A percentile compares a stretch with the other conserved stretches of the same genome.
phyloP scores from a whole-genome alignment of 2,113 vertebrate species.

The rat (Rattus norvegicus) region DNA sequence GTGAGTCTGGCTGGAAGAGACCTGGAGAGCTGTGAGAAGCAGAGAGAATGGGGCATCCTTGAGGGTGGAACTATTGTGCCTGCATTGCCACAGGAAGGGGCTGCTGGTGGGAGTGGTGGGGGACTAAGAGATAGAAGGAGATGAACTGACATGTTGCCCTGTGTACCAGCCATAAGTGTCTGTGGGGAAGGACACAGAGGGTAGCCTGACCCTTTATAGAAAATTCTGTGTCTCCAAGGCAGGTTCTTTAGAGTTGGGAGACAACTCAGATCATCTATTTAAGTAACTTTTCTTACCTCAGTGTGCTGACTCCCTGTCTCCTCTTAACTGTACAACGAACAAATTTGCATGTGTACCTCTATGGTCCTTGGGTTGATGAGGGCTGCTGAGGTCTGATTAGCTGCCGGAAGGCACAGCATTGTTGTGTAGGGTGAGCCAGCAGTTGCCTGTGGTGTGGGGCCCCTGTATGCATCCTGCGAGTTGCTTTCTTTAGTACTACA shows the following conservation, averaged over 20 bases:
- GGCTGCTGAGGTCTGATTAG: background rate
- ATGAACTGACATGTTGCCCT: no score
- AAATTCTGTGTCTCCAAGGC: background rate
- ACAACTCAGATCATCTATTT: background rate
- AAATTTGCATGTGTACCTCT: background rate
- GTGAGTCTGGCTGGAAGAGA: background rate
- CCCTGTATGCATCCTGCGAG: no score
- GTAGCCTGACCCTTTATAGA: background rate
- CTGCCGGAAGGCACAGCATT: background rate
- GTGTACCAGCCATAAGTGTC: background rate
- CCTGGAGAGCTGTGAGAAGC: accelerated
- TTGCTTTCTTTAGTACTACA: background rate
- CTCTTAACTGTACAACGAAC: no score
- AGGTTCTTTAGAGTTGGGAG: background rate
- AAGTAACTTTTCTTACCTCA: background rate
- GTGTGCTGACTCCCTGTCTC: background rate
- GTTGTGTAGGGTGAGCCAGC: no score
- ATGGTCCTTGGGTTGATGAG: background rate
- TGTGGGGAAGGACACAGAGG: background rate
- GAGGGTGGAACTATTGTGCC: background rate
- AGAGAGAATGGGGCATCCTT: no score
- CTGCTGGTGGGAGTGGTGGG: background rate
- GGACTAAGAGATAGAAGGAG: background rate
- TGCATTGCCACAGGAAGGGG: background rate
- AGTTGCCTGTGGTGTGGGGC: no score